Conservation (phyloP, 1,140 invertebrate species). For the Sminthurinus signatus region DNA sequence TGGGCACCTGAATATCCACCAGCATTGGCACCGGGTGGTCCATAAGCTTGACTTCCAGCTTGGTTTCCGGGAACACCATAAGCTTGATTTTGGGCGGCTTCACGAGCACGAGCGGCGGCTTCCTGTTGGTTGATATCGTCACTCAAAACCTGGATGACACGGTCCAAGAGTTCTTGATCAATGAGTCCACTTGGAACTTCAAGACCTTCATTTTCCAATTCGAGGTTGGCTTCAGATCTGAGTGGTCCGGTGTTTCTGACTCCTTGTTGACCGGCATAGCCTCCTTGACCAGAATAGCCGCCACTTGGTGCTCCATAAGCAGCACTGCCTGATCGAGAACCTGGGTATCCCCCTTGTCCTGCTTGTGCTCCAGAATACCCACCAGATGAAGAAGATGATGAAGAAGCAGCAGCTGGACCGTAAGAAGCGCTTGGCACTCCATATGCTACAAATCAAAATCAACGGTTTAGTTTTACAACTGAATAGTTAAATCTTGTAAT, state of each 20-base stretch:
- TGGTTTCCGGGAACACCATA: neutral
- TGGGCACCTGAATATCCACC: neutral
- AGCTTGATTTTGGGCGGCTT: neutral
- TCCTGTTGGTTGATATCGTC: conserved; percentile 5
- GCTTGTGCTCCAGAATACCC: too few species aligned
- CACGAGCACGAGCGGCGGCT: neutral
- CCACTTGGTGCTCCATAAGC: conserved; percentile 2
- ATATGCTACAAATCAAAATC: too few species aligned
- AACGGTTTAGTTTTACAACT: too few species aligned
- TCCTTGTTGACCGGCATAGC: neutral
- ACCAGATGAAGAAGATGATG: too few species aligned
- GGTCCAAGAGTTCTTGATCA: conserved; percentile 8
- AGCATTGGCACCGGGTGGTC: neutral
- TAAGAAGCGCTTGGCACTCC: too few species aligned
- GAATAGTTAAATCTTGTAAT: too few species aligned
- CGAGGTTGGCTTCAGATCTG: neutral
- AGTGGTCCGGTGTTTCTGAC: neutral
- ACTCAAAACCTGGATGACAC: neutral
- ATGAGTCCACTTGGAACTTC: conserved; percentile 1
- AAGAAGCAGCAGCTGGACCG: too few species aligned
- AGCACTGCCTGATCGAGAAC: neutral
- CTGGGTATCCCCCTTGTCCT: too few species aligned
- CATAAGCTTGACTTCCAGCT: neutral
- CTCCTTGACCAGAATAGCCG: neutral
- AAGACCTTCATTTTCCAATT: conserved; percentile 7